Percentiles rank a stretch among this genome's conserved stretches.
These are phyloP conservation scores for Ectropis grisescens DNA, from an alignment of 1,140 invertebrate genomes.

Conservation along the genomic window DNA sequence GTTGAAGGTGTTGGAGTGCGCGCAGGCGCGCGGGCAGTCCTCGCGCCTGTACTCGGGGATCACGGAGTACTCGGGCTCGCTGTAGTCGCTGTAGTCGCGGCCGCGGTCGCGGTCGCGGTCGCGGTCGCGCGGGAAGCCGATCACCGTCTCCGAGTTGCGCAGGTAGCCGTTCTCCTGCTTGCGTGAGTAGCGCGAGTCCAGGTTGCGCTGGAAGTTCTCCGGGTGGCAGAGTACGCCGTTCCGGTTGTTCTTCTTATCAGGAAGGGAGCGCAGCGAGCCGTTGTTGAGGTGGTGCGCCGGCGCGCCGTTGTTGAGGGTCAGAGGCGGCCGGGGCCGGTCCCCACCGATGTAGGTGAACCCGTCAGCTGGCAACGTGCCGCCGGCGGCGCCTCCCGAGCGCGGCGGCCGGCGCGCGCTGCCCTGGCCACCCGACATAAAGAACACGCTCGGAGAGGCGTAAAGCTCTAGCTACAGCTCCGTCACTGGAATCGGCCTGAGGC, in stretches of 20 bases:
- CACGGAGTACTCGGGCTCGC: constrained; percentile 65
- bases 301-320: constrained; percentile 66
- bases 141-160: constrained; percentile 53
- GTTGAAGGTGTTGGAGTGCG: constrained; percentile 67
- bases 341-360: constrained; percentile 84
- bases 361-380: constrained; percentile 78
- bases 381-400: constrained; percentile 64
- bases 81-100: constrained; percentile 26
- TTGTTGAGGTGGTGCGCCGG: constrained; percentile 64
- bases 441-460: constrained; percentile 81
- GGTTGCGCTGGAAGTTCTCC: constrained; percentile 60
- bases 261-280: constrained; percentile 53
- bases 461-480: constrained; percentile 95
- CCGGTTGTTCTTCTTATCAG: constrained; percentile 60
- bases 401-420: constrained; percentile 68
- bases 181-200: constrained; percentile 56
- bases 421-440: constrained; percentile 73
- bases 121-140: constrained; percentile 45
- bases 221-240: constrained; percentile 58
- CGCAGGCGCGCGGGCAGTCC: constrained; percentile 56
- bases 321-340: constrained; percentile 61
- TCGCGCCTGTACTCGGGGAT: constrained; percentile 54
- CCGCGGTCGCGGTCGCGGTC: constrained; percentile 15
- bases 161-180: constrained; percentile 65
- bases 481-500: constrained; percentile 84